These are phyloP conservation scores for Phortica okadai DNA, from an alignment of 2,888 invertebrate species.

Conservation along the genomic window DNA sequence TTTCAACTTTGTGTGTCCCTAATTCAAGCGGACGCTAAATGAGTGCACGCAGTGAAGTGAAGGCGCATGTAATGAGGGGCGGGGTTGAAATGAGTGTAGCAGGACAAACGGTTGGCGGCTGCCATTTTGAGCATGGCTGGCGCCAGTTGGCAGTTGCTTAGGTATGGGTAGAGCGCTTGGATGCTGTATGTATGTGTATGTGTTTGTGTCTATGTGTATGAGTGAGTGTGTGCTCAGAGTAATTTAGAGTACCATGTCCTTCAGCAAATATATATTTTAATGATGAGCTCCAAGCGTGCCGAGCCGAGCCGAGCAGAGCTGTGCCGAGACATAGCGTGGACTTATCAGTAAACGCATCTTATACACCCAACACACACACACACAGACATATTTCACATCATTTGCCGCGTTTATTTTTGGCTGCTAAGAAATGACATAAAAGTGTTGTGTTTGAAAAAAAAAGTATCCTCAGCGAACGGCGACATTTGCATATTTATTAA, in stretches of 20 bases:
- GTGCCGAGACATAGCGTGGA: neutral
- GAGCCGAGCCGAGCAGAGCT: neutral
- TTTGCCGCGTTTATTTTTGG: conserved; percentile 60
- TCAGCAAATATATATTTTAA: conserved; percentile 59
- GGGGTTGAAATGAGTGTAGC: neutral
- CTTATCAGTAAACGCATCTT: conserved; percentile 27
- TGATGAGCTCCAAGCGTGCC: conserved; percentile 49
- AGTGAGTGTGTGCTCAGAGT: neutral
- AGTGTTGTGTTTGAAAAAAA: conserved; percentile 21
- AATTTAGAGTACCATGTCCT: conserved; percentile 25
- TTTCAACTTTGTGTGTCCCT: conserved; percentile 58
- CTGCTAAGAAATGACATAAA: conserved; percentile 69
- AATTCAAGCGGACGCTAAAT: conserved; percentile 23
- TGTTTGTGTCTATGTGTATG: conserved; percentile 38
- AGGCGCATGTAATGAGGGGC: neutral
- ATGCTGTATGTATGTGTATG: conserved; percentile 13
- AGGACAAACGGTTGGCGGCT: neutral
- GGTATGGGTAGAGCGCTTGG: conserved; percentile 41
- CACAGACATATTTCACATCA: neutral
- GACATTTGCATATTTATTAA: conserved; percentile 70
- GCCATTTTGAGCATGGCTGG: conserved; percentile 4
- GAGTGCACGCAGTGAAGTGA: neutral
- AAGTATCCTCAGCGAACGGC: conserved; percentile 45
- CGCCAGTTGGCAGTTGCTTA: conserved; percentile 16
- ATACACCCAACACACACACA: neutral